Percentiles rank a stretch among this genome's conserved stretches.
Conservation (phyloP, 2,113 vertebrate species). For the Probosciger aterrimus region DNA sequence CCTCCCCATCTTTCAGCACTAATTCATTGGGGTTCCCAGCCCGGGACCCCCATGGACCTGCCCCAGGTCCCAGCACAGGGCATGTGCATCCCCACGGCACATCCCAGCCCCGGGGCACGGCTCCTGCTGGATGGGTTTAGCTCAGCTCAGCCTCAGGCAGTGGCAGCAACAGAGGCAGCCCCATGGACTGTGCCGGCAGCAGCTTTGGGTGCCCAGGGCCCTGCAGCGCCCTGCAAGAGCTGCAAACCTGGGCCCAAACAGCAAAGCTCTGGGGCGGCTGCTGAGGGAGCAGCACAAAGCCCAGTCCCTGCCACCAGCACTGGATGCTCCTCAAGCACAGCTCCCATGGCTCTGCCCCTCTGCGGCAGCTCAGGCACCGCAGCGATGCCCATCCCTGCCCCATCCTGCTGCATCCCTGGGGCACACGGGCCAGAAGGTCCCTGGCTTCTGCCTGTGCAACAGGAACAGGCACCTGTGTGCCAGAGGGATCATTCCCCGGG, state of each 20-base stretch:
- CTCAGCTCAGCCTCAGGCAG: rapidly evolving
- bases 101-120: rapidly evolving
- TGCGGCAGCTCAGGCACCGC: not conserved
- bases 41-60: rapidly evolving
- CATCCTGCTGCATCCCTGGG: not conserved
- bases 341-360: not conserved
- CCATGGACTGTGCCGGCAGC: not conserved
- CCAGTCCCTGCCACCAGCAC: not conserved
- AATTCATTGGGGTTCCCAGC: rapidly evolving
- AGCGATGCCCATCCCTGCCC: not conserved
- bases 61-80: rapidly evolving
- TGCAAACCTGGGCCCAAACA: rapidly evolving
- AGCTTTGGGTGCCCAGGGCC: not conserved
- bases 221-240: rapidly evolving
- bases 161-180: rapidly evolving
- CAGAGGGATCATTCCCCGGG: not conserved
- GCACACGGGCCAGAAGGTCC: too few species aligned
- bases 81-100: rapidly evolving
- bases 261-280: rapidly evolving
- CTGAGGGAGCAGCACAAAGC: rapidly evolving
- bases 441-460: too few species aligned
- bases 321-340: rapidly evolving
- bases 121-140: rapidly evolving
- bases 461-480: too few species aligned
- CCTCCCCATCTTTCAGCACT: not conserved